Conservation (phyloP, 2,113 vertebrate genomes). For the Forbesichthys papilliferus region DNA sequence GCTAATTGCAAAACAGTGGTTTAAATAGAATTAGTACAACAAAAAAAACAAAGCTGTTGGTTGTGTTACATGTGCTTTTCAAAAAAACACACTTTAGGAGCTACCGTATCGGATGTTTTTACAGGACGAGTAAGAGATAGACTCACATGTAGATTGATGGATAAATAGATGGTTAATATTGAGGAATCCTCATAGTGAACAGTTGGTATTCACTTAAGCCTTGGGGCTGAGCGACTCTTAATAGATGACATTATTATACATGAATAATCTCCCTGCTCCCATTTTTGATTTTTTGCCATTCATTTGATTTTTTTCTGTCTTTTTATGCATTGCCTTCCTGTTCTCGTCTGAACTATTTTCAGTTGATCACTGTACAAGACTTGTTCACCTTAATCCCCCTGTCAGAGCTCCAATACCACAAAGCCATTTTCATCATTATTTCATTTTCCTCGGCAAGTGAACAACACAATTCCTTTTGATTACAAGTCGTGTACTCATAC, state of each 20-base stretch:
- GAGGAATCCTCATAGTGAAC: not conserved
- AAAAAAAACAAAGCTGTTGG: too few species aligned
- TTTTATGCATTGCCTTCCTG: not conserved
- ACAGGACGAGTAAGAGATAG: not conserved
- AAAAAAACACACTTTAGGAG: too few species aligned
- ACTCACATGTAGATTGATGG: not conserved
- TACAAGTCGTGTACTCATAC: constrained; percentile 68
- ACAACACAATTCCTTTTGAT: constrained; percentile 73
- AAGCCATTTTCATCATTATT: constrained; percentile 71
- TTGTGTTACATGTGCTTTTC: too few species aligned
- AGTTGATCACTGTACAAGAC: constrained; percentile 48
- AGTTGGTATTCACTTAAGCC: not conserved
- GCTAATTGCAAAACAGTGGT: too few species aligned
- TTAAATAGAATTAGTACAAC: too few species aligned
- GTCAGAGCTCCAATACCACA: constrained; percentile 55
- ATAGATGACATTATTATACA: not conserved
- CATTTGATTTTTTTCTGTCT: not conserved
- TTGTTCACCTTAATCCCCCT: constrained; percentile 52
- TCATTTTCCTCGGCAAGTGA: constrained; percentile 64
- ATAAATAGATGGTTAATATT: not conserved
- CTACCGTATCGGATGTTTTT: too few species aligned
- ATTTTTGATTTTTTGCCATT: not conserved
- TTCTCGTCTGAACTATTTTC: constrained; percentile 1
- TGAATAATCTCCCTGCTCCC: not conserved
- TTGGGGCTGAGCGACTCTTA: not conserved